A percentile compares a stretch with the other conserved stretches of the same genome.
Conservation (phyloP, 1,140 invertebrate species). For the Heliconius nattereri region DNA sequence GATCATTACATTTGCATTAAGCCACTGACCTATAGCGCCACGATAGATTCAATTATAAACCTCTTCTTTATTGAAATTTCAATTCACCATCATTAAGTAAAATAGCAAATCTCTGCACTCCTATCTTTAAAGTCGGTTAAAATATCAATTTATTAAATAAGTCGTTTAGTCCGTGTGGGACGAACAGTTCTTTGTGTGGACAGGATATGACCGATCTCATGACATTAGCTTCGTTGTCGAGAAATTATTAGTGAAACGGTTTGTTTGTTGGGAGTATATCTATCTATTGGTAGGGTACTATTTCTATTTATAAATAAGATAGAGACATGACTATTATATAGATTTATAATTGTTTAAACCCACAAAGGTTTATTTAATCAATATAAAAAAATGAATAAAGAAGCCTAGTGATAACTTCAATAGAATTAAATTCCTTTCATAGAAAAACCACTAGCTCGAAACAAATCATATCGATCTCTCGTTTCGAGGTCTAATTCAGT, state of each 20-base stretch:
- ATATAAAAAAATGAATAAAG: background rate
- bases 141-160: slow-evolving; percentile 5
- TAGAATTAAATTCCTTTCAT: background rate
- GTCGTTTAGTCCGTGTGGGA: background rate
- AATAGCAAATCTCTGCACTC: background rate
- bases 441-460: background rate
- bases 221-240: slow-evolving; percentile 17
- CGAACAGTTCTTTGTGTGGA: slow-evolving; percentile 11
- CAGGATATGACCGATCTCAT: slow-evolving; percentile 23
- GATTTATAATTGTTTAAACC: no score
- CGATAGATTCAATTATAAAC: no score
- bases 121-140: background rate
- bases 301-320: background rate
- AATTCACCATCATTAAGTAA: no score
- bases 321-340: background rate
- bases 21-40: no score
- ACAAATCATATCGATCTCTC: background rate
- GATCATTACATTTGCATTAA: no score
- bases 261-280: background rate
- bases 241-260: background rate
- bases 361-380: no score
- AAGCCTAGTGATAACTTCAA: background rate
- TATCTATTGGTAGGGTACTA: background rate
- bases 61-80: no score
- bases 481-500: slow-evolving; percentile 1